phyloP scores from a whole-genome alignment of 2,113 vertebrate species.

The Xiphophorus hellerii region DNA sequence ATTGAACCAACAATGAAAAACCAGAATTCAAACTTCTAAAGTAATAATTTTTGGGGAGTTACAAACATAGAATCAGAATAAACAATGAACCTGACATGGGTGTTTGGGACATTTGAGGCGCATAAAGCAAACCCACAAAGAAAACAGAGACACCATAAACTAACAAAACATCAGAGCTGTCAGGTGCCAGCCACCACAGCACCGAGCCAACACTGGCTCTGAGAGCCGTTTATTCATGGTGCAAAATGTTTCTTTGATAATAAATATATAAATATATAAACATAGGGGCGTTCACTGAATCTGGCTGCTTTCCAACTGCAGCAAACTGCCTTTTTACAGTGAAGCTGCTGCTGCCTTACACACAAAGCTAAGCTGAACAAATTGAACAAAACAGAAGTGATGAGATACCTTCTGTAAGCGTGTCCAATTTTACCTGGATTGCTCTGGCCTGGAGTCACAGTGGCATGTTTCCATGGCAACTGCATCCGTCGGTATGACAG shows the following conservation, averaged over 20 bases:
- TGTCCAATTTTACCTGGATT: constrained; percentile 77
- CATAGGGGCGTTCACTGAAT: not conserved
- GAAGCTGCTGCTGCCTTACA: not conserved
- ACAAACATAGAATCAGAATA: too few relatives aligned
- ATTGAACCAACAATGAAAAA: too few relatives aligned
- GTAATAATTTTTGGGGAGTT: too few relatives aligned
- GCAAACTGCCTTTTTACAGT: too few relatives aligned
- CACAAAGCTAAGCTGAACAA: too few relatives aligned
- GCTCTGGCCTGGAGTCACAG: constrained; percentile 58
- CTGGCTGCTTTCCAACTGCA: not conserved
- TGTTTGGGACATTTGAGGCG: not conserved
- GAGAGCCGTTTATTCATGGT: not conserved
- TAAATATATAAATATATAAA: too few relatives aligned
- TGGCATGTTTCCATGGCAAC: constrained; percentile 63
- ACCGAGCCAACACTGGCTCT: not conserved
- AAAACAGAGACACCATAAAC: not conserved
- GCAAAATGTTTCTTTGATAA: not conserved
- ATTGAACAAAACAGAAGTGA: not conserved
- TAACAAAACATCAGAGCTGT: too few relatives aligned
- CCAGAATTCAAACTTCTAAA: too few relatives aligned
- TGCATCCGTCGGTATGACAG: constrained; percentile 44
- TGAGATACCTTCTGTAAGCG: not conserved
- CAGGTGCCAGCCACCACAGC: too few relatives aligned
- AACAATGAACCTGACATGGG: too few relatives aligned
- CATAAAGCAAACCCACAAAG: not conserved